Evolutionary conservation across 2,113 vertebrate species (phyloP), one percentile per base, ranked within the genome.

Genomic region (Rhinogobius similis): DNA sequence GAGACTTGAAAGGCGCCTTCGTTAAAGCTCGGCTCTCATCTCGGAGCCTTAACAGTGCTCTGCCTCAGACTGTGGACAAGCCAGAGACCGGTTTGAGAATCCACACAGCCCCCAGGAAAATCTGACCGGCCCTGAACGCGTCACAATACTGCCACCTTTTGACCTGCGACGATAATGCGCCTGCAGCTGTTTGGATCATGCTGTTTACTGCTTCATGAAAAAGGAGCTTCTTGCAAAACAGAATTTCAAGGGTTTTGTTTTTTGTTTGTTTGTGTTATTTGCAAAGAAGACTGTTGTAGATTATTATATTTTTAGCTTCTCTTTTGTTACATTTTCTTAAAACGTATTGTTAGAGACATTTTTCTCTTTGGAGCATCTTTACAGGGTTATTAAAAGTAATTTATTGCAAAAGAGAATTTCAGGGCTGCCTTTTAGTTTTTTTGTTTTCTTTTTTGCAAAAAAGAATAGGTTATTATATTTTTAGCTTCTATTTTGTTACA

Each of bases 1-100:
- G 78, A 79, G 82, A 86, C 92, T 87, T 91, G 88, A 92, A 91
- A 89, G 88, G 76, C 86, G 88, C 86, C 52, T 55, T 55, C 67
- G 68, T 88, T 86, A 86, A 86, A 85, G 73, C 81, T 78, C 79
- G 78, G 76, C 67, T 83, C 87, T 85, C 83, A 81, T 89, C 85
- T 81, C 70, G 24, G 4, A 10, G 56, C 56, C 77, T 76, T 76
- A 62, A 73, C 50, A 46, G 85, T 76, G 82, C 58, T 73, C 73
- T 79, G 65, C 21, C 66, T 79, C 76, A 58, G 69, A 82, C 87
- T 80, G 65, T 85, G 80, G 81, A 68, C 6, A 84, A 82, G 79
- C 55, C 72, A 66, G 10, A 59, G 69, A 85, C 86, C 80, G 82
- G 78, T 83, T 75, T 83, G 76, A 84, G 20, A 91, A 88, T 81